Conservation (phyloP, 2,797 vertebrate genomes). For the Allochrocebus solatus region DNA sequence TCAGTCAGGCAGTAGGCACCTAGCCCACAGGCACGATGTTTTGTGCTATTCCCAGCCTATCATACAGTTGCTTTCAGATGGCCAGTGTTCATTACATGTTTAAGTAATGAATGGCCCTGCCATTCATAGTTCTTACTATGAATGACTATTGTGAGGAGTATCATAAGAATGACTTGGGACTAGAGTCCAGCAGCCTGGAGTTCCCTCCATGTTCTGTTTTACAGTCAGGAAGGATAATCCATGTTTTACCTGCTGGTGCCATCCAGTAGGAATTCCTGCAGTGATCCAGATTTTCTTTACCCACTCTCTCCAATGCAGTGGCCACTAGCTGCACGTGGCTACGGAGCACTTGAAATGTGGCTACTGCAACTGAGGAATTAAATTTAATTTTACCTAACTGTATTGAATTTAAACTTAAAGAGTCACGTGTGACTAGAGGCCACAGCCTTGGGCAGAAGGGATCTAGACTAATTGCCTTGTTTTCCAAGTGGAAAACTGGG, state of each 20-base stretch:
- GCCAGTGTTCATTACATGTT: rapidly evolving
- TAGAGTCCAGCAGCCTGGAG: too few relatives aligned
- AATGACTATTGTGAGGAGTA: rapidly evolving
- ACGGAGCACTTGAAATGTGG: rapidly evolving
- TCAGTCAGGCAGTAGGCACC: not conserved
- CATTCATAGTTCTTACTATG: too few relatives aligned
- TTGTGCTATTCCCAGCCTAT: rapidly evolving
- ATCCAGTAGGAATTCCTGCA: rapidly evolving
- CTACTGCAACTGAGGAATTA: rapidly evolving
- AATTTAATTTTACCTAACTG: not conserved
- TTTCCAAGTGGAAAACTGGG: not conserved
- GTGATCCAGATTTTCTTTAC: rapidly evolving
- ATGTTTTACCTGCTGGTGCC: rapidly evolving
- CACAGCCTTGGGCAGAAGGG: not conserved
- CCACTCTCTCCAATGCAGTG: rapidly evolving
- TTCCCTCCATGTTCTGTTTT: rapidly evolving
- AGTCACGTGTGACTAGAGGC: rapidly evolving
- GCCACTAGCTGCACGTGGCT: rapidly evolving
- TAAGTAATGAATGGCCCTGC: rapidly evolving
- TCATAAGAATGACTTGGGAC: not conserved
- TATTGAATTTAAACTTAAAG: not conserved
- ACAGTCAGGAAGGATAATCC: rapidly evolving
- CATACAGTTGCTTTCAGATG: rapidly evolving
- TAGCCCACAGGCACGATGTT: rapidly evolving
- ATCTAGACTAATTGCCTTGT: not conserved